phyloP scores from a whole-genome alignment of 1,140 invertebrate genomes.

The Leucophenga varia region DNA sequence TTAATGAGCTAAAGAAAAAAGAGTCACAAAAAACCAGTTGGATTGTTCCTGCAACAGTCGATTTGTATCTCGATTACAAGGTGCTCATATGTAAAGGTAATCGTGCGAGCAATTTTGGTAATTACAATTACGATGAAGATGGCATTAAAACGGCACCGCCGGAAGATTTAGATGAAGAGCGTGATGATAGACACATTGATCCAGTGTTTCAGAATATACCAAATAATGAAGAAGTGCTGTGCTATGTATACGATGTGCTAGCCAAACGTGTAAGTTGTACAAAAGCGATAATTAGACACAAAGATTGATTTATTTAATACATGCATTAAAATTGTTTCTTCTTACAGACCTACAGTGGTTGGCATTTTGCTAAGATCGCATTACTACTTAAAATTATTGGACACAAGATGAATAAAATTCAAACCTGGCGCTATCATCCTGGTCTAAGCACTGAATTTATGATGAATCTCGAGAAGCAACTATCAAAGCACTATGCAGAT shows the following conservation, averaged over 20 bases:
- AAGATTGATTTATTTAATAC: too few relatives aligned
- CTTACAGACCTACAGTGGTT: slow-evolving; percentile 35
- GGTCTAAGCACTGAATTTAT: slow-evolving; percentile 45
- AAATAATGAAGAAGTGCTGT: slow-evolving; percentile 37
- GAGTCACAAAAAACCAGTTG: slow-evolving; percentile 39
- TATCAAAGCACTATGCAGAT: slow-evolving; percentile 39
- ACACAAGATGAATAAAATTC: slow-evolving; percentile 42
- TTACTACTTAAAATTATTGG: slow-evolving; percentile 45
- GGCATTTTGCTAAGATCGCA: slow-evolving; percentile 52
- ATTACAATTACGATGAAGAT: slow-evolving; percentile 46
- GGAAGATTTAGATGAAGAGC: slow-evolving; percentile 27
- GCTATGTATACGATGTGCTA: slow-evolving; percentile 39
- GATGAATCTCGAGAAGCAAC: slow-evolving; percentile 39
- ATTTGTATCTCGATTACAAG: slow-evolving; percentile 38
- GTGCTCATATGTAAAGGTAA: slow-evolving; percentile 48
- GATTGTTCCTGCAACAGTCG: slow-evolving; percentile 22
- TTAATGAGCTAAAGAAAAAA: slow-evolving; percentile 34
- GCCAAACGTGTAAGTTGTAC: slow-evolving; percentile 30
- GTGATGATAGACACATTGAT: slow-evolving; percentile 37
- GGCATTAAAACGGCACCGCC: slow-evolving; percentile 15
- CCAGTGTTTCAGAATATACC: slow-evolving; percentile 49
- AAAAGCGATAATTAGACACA: too few relatives aligned
- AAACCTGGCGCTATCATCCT: slow-evolving; percentile 52
- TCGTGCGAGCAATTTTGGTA: slow-evolving; percentile 47
- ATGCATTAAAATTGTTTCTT: too few relatives aligned